phyloP scores from a whole-genome alignment of 1,140 invertebrate species.

The Saccostrea glomerata region DNA sequence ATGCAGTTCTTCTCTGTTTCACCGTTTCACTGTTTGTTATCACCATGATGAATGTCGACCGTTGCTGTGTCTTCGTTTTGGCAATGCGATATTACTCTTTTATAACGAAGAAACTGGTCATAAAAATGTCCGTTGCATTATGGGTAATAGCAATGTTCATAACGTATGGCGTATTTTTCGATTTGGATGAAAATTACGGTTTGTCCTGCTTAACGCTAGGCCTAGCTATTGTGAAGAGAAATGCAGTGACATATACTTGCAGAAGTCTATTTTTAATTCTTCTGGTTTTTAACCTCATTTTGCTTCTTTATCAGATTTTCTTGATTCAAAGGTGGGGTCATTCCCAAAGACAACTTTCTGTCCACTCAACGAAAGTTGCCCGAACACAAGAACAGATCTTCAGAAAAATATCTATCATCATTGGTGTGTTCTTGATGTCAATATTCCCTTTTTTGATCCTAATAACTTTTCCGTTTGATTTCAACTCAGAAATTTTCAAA shows the following conservation, averaged over 20 bases:
- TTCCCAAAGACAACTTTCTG: neutral
- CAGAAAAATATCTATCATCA: neutral
- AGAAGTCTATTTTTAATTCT: neutral
- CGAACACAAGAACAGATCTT: neutral
- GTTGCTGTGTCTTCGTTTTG: neutral
- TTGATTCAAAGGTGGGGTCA: neutral
- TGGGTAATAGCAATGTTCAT: neutral
- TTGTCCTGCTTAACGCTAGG: neutral
- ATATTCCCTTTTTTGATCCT: neutral
- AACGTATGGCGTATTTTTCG: neutral
- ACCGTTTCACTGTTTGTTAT: neutral
- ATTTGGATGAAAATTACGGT: neutral
- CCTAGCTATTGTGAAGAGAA: neutral
- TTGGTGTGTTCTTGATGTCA: neutral
- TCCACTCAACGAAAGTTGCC: neutral
- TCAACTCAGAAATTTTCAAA: neutral
- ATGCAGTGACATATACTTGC: neutral
- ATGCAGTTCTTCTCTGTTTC: neutral
- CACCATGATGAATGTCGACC: neutral
- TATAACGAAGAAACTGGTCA: neutral
- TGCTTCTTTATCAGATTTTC: neutral
- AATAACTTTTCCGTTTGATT: neutral
- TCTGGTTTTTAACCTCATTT: neutral
- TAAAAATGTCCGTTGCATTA: neutral
- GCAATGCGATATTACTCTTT: constrained; percentile 19